Conservation (phyloP, 2,888 invertebrate genomes). For the Pheosia gnoma region DNA sequence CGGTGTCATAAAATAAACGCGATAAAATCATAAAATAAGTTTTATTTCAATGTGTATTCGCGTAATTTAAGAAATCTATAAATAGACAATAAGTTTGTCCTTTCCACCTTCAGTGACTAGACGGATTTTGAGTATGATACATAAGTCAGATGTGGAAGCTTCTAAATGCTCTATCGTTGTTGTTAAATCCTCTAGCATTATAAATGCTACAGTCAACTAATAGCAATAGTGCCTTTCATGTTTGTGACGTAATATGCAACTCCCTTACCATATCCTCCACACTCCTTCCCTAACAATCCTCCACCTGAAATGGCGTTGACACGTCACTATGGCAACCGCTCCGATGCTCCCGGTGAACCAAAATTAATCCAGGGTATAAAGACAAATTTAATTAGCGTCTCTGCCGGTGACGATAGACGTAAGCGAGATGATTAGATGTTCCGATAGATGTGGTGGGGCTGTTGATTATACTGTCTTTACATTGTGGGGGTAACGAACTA, state of each 20-base stretch:
- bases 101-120: too few relatives aligned
- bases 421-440: conserved; percentile 35
- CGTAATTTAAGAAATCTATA: too few relatives aligned
- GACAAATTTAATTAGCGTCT: conserved; percentile 66
- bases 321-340: conserved; percentile 37
- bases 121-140: too few relatives aligned
- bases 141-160: too few relatives aligned
- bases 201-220: too few relatives aligned
- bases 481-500: conserved; percentile 19
- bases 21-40: too few relatives aligned
- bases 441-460: conserved; percentile 21
- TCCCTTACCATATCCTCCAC: neutral
- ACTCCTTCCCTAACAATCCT: neutral
- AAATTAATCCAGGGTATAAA: conserved; percentile 61
- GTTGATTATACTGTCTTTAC: conserved; percentile 22
- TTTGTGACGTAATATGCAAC: neutral
- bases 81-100: too few relatives aligned
- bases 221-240: too few relatives aligned
- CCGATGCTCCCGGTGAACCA: conserved; percentile 32
- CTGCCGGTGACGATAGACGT: conserved; percentile 37
- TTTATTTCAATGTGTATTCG: too few relatives aligned
- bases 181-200: too few relatives aligned
- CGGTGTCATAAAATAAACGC: too few relatives aligned
- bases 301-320: conserved; percentile 21
- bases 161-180: too few relatives aligned